Conservation (phyloP, 2,888 invertebrate species). For the Leptinotarsa tumamoca region DNA sequence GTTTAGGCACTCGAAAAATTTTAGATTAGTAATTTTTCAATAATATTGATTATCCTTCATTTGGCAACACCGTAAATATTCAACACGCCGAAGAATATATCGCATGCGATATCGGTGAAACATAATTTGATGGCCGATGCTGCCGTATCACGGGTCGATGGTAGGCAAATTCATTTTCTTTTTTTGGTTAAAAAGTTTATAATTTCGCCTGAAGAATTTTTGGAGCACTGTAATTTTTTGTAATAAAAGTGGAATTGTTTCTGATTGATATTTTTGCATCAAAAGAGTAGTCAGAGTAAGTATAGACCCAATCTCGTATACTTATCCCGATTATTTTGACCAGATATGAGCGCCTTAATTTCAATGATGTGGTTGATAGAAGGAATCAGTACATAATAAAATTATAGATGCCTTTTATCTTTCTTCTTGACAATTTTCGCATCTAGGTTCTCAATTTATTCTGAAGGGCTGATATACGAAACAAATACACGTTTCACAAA, state of each 20-base stretch:
- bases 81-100: slow-evolving; percentile 23
- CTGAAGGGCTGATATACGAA: neutral
- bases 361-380: slow-evolving; percentile 12
- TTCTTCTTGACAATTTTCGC: neutral
- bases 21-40: neutral
- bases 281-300: slow-evolving; percentile 20
- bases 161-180: slow-evolving; percentile 21
- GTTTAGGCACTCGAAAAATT: neutral
- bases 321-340: slow-evolving; percentile 14
- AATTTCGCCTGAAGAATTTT: slow-evolving; percentile 27
- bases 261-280: slow-evolving; percentile 26
- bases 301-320: slow-evolving; percentile 11
- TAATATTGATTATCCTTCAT: neutral
- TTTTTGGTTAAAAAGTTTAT: slow-evolving; percentile 19
- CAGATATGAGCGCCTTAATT: slow-evolving; percentile 8
- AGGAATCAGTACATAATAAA: neutral
- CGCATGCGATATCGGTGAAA: slow-evolving; percentile 26
- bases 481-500: neutral
- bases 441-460: neutral
- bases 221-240: slow-evolving; percentile 33
- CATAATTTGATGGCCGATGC: slow-evolving; percentile 27
- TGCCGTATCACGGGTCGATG: slow-evolving; percentile 23
- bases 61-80: slow-evolving; percentile 25
- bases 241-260: slow-evolving; percentile 30
- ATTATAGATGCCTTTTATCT: neutral